Conservation (phyloP, 2,797 vertebrate species). For the Myotis daubentonii region DNA sequence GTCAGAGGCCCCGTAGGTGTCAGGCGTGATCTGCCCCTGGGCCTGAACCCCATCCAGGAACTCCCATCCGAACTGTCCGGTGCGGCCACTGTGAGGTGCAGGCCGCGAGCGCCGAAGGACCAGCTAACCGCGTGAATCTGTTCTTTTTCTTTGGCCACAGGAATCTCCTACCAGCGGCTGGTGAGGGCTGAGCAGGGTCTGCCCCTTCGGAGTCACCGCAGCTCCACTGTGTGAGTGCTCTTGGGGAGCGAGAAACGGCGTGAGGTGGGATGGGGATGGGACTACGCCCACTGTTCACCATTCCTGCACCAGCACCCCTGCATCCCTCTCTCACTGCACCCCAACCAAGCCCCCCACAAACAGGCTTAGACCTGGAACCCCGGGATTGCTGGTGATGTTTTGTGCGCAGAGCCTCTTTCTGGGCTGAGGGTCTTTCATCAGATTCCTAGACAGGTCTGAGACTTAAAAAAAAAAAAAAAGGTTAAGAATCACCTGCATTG, state of each 20-base stretch:
- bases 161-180: slow-evolving; percentile 95
- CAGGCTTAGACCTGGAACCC: not conserved
- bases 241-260: fast-evolving
- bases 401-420: not conserved
- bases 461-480: not conserved
- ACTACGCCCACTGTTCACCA: no score
- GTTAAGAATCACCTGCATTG: not conserved
- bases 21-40: not conserved
- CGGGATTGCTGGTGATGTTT: not conserved
- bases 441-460: not conserved
- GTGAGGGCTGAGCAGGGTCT: slow-evolving; percentile 95
- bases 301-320: fast-evolving
- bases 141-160: slow-evolving; percentile 79
- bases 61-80: fast-evolving
- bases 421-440: not conserved
- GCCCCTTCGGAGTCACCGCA: slow-evolving; percentile 82
- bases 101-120: not conserved
- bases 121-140: not conserved
- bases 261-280: fast-evolving
- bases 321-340: no score
- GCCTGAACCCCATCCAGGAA: not conserved
- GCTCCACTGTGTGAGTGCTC: slow-evolving; percentile 92
- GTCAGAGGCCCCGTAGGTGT: not conserved
- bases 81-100: fast-evolving
- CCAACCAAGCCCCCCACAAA: not conserved